These are phyloP conservation scores for Rhyacophila brunnea DNA, from an alignment of 1,140 invertebrate genomes.

Conservation along the genomic window DNA sequence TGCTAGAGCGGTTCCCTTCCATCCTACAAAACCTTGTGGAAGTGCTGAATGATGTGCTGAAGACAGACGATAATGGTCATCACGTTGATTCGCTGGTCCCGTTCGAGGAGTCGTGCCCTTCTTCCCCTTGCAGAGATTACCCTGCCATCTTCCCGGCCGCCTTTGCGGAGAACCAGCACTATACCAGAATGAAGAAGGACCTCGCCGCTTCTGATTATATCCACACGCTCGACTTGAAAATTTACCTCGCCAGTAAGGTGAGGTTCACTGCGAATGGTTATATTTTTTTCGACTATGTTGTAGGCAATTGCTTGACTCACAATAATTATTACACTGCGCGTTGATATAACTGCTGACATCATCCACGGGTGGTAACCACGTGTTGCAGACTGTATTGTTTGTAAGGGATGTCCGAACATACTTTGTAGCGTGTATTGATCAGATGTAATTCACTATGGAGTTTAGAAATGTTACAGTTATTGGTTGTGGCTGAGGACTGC, in stretches of 20 bases:
- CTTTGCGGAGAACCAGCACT: constrained; percentile 39
- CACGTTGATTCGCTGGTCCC: constrained; percentile 53
- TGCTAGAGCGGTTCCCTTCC: constrained; percentile 71
- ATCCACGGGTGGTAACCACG: too few relatives aligned
- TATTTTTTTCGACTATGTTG: too few relatives aligned
- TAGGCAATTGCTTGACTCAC: too few relatives aligned
- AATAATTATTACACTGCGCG: too few relatives aligned
- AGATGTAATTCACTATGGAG: too few relatives aligned
- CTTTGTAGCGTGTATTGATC: too few relatives aligned
- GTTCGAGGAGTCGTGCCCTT: constrained; percentile 13
- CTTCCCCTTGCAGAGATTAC: constrained; percentile 27
- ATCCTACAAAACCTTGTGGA: constrained; percentile 80
- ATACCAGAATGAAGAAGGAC: constrained; percentile 37
- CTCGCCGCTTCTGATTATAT: constrained; percentile 43
- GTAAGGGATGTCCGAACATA: too few relatives aligned
- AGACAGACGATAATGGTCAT: constrained; percentile 65
- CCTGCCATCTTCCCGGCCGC: constrained; percentile 16
- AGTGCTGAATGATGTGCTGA: constrained; percentile 83
- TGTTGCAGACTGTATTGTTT: too few relatives aligned
- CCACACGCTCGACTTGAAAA: constrained; percentile 43
- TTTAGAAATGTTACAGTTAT: too few relatives aligned
- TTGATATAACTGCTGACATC: too few relatives aligned
- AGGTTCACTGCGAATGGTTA: too few relatives aligned
- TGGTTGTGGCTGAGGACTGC: too few relatives aligned
- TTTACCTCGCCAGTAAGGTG: constrained; percentile 45